Base-by-base conservation (phyloP, 2,888 invertebrate genomes). In the Dasysyrphus albostriatus region DNA sequence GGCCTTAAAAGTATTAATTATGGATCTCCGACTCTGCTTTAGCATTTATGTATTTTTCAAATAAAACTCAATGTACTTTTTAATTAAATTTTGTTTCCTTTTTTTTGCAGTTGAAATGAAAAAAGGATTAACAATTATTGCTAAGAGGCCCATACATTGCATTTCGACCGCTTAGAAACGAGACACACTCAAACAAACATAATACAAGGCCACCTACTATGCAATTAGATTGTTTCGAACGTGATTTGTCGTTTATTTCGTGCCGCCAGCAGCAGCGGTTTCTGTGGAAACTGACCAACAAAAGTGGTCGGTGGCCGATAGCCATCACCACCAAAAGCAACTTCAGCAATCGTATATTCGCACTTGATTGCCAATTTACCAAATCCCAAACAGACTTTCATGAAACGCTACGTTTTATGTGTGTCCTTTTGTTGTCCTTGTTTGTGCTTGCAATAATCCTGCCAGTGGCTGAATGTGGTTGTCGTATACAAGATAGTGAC, bases 401-500 rank as follows among this genome's bases (percentile, higher is more conserved):
- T 76, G 58, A 44, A 51, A 51, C 47, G 12, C 34, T 37, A 47
- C 59, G 59, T 51, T 81, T 76, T 63, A 54, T 77, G 32, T 49
- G 69, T 47, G 65, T 58, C 44, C 39, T 77, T 12, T 34, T 81
- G 32, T 44, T 81, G 2, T 74, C 47, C 16, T 16, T 84, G 32
- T 42, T 81, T 44, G 39, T 65, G 37, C 69, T 29, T 77, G 65
- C 69, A 3, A 32, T 49, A 49, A 42, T 69, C 34, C 42, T 83
- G 47, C 77, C 82, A 19, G 65, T 76, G 49, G 72, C 12, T 58
- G 80, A 74, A 63, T 75, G 54, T 83, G 74, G 69, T 78, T 92
- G 92, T 44, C 91, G 91, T 1, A 89, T 89, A 39, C 91, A 91
- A 76, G 89, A 90, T 9, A 89, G 89, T 14, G 91, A 92, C 2